Evolutionary conservation across 2,888 invertebrate species (phyloP), one percentile per base, ranked within the genome.

Genomic region (Eustalomyia histrio): DNA sequence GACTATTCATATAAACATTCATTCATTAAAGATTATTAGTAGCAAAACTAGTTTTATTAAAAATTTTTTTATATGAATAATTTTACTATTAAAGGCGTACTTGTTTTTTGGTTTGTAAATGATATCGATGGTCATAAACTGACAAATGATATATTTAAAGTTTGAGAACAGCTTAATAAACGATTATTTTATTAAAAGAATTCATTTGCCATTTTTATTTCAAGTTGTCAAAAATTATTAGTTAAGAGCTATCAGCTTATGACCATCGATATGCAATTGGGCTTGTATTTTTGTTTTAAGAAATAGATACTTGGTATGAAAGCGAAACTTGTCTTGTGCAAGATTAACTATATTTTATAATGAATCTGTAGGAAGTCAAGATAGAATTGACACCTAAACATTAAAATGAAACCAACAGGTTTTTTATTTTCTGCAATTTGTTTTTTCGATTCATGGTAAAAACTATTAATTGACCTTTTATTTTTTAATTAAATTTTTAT

Each of bases 241-340:
- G 7, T 29, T 29, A 29, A 29, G 29, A 29, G 29, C 7, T 29
- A 4, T 29, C 29, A 29, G 7, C 7, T 29, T 29, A 29, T 6
- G 3, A 29, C 29, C 29, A 1, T 29, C 29, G 29, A 29, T 29
- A 29, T 6, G 7, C 29, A 29, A 29, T 29, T 29, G 68, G 69
- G 69, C 63, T 64, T 64, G 50, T 33, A 57, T 2, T 16, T 18
- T 10, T 24, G 39, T 61, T 55, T 65, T 10, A 50, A 53, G 50
- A 17, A 39, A n/a, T n/a, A 21, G 39, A 53, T 17, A 18, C 39
- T 55, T 14, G 43, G n/a, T 63, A 50, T 35, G 50, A 72, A 76
- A 80, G 63, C 76, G 68, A 80, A 76, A 80, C 76, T 80, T 76
- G 76, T 80, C 43, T 47, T 47, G 14, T 80, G 58, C 39, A 63